Evolutionary conservation across 2,113 vertebrate species (phyloP).

Genomic region (Neolamprologus tretocephalus): DNA sequence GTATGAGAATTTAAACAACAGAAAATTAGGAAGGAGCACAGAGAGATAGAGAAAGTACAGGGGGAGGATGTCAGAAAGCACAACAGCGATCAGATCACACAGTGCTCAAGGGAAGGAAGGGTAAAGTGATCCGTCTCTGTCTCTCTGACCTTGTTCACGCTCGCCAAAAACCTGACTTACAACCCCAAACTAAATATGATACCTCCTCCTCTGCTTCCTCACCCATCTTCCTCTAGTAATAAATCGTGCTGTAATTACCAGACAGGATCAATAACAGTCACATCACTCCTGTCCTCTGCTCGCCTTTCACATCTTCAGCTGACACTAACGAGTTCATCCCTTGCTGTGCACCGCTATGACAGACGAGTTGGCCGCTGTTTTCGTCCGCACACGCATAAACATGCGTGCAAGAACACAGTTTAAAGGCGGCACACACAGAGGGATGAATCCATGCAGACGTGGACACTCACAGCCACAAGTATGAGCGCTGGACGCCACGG

Average conservation of each 20-base stretch:
- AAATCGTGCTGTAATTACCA: slow-evolving; percentile 68
- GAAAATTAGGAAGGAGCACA: not conserved
- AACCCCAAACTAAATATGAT: slow-evolving; percentile 69
- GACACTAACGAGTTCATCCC: slow-evolving; percentile 66
- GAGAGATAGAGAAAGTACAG: not conserved
- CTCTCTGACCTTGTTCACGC: slow-evolving; percentile 65
- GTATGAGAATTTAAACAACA: slow-evolving; percentile 1
- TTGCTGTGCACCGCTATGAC: slow-evolving; percentile 19
- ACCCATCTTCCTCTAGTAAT: slow-evolving; percentile 34
- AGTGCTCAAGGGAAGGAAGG: slow-evolving; percentile 33
- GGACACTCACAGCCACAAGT: not conserved
- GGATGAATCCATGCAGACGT: not conserved
- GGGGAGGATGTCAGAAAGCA: slow-evolving; percentile 40
- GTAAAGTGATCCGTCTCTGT: slow-evolving; percentile 61
- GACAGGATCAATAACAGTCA: slow-evolving; percentile 63
- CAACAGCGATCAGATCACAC: slow-evolving; percentile 55
- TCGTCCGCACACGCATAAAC: not conserved
- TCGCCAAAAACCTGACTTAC: slow-evolving; percentile 64
- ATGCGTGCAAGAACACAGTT: slow-evolving; percentile 13
- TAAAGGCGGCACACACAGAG: not conserved
- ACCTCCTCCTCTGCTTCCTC: not conserved
- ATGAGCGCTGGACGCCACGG: not conserved
- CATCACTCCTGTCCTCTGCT: slow-evolving; percentile 58
- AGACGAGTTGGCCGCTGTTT: slow-evolving; percentile 24
- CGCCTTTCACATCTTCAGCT: slow-evolving; percentile 41